A percentile compares a stretch with the other conserved stretches of the same genome.
phyloP scores from a whole-genome alignment of 2,113 vertebrate species.

The Nycticorax nycticorax region DNA sequence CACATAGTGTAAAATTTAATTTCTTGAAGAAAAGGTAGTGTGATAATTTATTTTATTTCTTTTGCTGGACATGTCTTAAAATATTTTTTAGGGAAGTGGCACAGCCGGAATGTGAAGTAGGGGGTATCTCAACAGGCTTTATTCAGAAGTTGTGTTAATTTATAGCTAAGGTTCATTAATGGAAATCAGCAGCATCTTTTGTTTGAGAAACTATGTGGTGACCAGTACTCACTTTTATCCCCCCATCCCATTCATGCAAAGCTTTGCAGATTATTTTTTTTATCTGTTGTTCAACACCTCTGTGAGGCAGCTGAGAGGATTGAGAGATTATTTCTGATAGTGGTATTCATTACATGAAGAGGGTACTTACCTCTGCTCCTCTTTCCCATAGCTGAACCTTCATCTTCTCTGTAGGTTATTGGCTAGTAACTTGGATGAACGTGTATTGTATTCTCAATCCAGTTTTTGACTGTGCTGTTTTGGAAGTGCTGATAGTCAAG shows the following conservation, averaged over 20 bases:
- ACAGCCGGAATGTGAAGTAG: not conserved
- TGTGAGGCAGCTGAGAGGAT: not conserved
- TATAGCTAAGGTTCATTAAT: not conserved
- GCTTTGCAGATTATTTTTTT: not conserved
- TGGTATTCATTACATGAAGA: not conserved
- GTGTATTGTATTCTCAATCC: not conserved
- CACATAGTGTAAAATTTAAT: not conserved
- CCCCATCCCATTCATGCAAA: not conserved
- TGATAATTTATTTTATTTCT: not conserved
- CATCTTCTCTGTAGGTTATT: not conserved
- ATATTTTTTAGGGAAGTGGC: not conserved
- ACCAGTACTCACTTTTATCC: not conserved
- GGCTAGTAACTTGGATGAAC: not conserved
- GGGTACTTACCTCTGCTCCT: not conserved
- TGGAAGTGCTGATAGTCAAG: not conserved
- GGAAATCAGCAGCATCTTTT: not conserved
- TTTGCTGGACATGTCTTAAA: accelerated
- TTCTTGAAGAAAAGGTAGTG: not conserved
- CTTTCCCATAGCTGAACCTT: not conserved
- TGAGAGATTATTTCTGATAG: not conserved
- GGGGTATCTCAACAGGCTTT: not conserved
- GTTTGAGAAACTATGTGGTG: not conserved
- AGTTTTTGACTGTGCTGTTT: not conserved
- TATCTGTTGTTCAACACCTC: not conserved
- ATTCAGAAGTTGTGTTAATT: not conserved